Base-by-base conservation (phyloP, 2,888 invertebrate genomes). In the Xestia c-nigrum region DNA sequence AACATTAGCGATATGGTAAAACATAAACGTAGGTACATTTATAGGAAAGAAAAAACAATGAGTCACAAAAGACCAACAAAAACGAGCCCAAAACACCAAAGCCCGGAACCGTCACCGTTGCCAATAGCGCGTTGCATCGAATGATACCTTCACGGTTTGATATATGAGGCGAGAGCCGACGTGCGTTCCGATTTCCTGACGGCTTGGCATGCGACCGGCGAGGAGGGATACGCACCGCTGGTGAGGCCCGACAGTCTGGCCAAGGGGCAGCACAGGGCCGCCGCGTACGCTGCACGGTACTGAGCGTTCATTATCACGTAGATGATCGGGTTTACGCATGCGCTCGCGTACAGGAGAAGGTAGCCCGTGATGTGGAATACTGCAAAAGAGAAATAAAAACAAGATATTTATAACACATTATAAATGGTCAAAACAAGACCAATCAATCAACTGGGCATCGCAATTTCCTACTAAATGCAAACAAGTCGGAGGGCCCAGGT, bases 241-340 rank as follows among this genome's bases (percentile, higher is more conserved):
- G 97, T 97, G 89, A 97, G 95, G 85, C 97, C 97, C 50, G 97
- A 95, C 65, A 97, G 95, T 64, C 97, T 94, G 71, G 97, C 92
- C 21, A 97, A 95, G 55, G 97, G 96, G 92, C 98, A 98, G 93
- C 98, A 97, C 80, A 98, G 97, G 10, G 98, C 98, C 0, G 98
- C 98, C 85, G 98, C 98, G 96, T 99, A 99, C 71, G 99, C 99
- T 89, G 98, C 98, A 85, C 99, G 97, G 94, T 99, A 99, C 93
- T 99, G 99, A 92, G 98, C 98, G 95, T 99, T 99, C 99, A 99
- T 99, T 89, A 99, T 99, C 81, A 99, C 99, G 96, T 99, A 99
- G 94, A 99, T 99, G 87, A 99, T 98, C 4, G 99, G 99, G 95
- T 99, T 99, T 84, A 99, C 98, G 96, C 99, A 99, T 40, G 99